Evolutionary conservation across 1,140 invertebrate genomes (phyloP), one percentile per base, ranked within the genome.

Genomic region (Neodiprion lecontei): DNA sequence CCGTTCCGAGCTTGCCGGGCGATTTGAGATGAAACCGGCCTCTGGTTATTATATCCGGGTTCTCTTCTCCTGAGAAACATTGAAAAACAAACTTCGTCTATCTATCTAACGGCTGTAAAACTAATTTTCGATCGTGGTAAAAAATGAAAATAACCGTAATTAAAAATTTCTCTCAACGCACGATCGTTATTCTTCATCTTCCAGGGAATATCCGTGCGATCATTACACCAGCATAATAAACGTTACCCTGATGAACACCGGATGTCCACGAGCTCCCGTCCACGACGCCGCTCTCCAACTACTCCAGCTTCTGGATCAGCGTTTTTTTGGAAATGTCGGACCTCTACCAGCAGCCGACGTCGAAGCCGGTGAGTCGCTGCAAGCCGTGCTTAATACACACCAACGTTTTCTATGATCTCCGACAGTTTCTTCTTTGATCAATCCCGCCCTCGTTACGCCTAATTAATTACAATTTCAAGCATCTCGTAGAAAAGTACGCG

Each of bases 161-260:
- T 21, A 21, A 21, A 21, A 21, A 21, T 21, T 21, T 1, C 17
- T 21, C 17, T 0, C 17, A 21, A 21, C 17, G 17, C 17, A 40
- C 28, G 5, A 40, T 40, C 28, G 28, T 61, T 7, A 17, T 61
- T 61, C 17, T 21, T 17, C 53, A 74, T 82, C 80, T 85, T 88
- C 76, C 86, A 97, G 97, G 80, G 98, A 99, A 88, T 99, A 99
- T 90, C 98, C 98, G 9, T 99, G 98, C 89, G 98, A 99, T 87
- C 96, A 98, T 89, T 98, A 98, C 87, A 98, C 97, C 47, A 97
- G 97, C 11, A 96, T 99, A 80, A 97, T 99, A 81, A 99, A 98
- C 84, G 96, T 99, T 9, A 98, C 98, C 0, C 91, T 99, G 28
- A 94, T 99, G 90, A 98, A 97, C 87, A 97, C 97, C 5, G 97